These are phyloP conservation scores for Tragulus kanchil DNA, from an alignment of 2,113 vertebrate genomes.

Conservation along the genomic window DNA sequence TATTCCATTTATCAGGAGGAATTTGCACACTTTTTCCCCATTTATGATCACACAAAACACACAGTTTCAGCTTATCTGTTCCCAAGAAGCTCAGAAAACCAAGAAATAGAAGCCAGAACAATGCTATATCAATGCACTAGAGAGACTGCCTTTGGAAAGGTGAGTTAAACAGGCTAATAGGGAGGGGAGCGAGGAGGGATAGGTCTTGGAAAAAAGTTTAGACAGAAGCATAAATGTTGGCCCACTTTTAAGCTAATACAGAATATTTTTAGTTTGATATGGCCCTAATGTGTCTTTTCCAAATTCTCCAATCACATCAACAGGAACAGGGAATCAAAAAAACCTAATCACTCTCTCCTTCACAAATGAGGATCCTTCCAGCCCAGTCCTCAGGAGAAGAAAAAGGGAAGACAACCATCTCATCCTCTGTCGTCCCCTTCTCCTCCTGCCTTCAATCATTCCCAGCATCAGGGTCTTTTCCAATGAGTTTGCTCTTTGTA, in stretches of 20 bases:
- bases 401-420: not conserved
- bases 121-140: not conserved
- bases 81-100: not conserved
- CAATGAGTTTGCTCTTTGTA: too few species aligned
- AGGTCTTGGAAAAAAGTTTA: not conserved
- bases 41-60: not conserved
- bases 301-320: not conserved
- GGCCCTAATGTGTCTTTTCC: not conserved
- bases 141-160: conserved; percentile 52
- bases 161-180: not conserved
- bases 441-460: too few species aligned
- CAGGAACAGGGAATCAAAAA: not conserved
- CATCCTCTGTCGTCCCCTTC: too few species aligned
- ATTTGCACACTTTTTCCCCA: not conserved
- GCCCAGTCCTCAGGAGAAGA: not conserved
- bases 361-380: not conserved
- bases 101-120: not conserved
- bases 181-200: not conserved
- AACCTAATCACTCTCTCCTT: not conserved
- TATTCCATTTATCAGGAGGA: not conserved
- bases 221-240: not conserved
- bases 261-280: not conserved
- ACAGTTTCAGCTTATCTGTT: conserved; percentile 48
- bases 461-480: too few species aligned
- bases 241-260: conserved; percentile 12